Percentiles rank a stretch among this genome's conserved stretches.
Conservation (phyloP, 2,888 invertebrate species). For the Allolobophora icterica region DNA sequence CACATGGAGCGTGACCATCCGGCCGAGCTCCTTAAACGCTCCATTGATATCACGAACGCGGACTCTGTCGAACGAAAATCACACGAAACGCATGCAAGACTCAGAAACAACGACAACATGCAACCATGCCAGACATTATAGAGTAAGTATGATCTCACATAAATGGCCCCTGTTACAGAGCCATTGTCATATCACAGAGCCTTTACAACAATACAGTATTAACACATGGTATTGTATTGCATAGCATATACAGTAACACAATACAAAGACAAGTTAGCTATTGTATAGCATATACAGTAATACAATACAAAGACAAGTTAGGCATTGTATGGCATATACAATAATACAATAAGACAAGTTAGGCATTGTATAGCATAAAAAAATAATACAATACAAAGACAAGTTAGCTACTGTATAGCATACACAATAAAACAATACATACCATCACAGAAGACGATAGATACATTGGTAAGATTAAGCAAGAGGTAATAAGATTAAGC, state of each 20-base stretch:
- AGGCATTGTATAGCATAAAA: neutral
- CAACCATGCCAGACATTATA: neutral
- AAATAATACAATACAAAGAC: neutral
- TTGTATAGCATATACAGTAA: neutral
- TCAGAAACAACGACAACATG: neutral
- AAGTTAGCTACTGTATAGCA: neutral
- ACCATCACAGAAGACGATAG: too few species aligned
- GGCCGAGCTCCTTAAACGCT: slow-evolving; percentile 93
- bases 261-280: neutral
- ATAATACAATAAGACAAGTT: neutral
- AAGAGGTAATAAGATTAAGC: too few species aligned
- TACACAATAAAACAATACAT: neutral
- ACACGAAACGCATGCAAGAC: neutral
- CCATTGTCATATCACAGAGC: neutral
- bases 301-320: neutral
- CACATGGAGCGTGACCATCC: slow-evolving; percentile 96
- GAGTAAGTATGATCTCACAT: neutral
- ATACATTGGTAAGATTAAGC: too few species aligned
- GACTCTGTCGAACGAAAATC: slow-evolving; percentile 73
- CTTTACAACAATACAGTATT: neutral
- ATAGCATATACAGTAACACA: too few species aligned
- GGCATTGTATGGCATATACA: neutral
- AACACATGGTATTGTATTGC: neutral
- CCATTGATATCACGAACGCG: slow-evolving; percentile 98
- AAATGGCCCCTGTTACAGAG: too few species aligned